Base-by-base conservation (phyloP, 2,797 vertebrate genomes). In the Zenarchopterus dispar region DNA sequence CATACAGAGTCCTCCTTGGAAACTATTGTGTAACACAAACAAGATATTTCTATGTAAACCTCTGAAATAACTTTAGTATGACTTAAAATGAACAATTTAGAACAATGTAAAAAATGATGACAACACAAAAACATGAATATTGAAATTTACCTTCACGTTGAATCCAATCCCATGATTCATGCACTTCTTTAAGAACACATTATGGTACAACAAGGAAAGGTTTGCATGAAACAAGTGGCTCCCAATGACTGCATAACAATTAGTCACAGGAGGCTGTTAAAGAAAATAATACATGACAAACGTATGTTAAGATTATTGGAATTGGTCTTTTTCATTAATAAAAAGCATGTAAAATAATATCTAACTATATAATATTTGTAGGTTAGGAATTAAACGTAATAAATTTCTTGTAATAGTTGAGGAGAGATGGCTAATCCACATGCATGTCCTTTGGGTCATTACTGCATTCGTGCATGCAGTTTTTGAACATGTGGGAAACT, bases 121-220 rank as follows among this genome's bases (percentile, higher is more conserved):
- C 6, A 18, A 17, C 18, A n/a, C 43, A 10, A 39, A 54, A 16
- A 43, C 9, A 24, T 47, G 28, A 31, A 42, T 17, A 8, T 9
- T 28, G 6, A 59, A 22, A 22, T 86, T 2, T 94, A 98, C 96
- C 96, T 95, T 93, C 21, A 90, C 79, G 86, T 96, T 92, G 75
- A 94, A 98, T 67, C 93, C 94, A 18, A 97, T 89, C 19, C 95
- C 93, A 1, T 80, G 93, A 56, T 91, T 91, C 75, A 93, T 91
- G 77, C 96, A 98, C 46, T 81, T 89, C 86, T 92, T 93, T 1
- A 97, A 85, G 64, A 98, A 94, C 1, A 95, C 89, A 1, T 57
- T 88, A 33, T 94, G 93, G 89, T 92, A 93, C 72, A 94, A 72
- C 53, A 93, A 64, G 0, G 95, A 93, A 10, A 98, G 94, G 70